phyloP scores from a whole-genome alignment of 92 coral and sea anemone species.

The Phenganax stokvisi region DNA sequence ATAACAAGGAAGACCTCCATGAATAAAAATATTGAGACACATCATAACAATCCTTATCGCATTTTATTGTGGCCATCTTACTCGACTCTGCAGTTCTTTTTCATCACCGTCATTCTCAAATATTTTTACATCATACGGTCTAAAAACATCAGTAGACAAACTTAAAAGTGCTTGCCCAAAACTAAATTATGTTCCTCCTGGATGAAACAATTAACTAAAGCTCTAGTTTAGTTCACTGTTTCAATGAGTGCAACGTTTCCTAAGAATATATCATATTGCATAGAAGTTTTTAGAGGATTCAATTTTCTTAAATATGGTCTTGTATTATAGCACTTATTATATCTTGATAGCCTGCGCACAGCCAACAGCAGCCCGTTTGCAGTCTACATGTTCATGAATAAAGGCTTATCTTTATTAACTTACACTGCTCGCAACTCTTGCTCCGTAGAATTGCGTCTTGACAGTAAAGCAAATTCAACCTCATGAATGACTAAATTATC shows the following conservation, averaged over 20 bases:
- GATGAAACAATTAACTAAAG: too few relatives aligned
- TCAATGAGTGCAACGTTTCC: too few relatives aligned
- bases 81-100: slow-evolving; percentile 18
- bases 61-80: background rate
- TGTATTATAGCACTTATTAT: too few relatives aligned
- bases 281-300: too few relatives aligned
- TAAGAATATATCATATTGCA: too few relatives aligned
- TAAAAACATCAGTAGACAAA: background rate
- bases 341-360: too few relatives aligned
- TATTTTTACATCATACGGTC: slow-evolving; percentile 34
- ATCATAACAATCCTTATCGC: background rate
- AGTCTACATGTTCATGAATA: background rate
- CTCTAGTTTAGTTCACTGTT: too few relatives aligned
- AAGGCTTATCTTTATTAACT: background rate
- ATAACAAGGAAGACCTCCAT: background rate
- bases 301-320: too few relatives aligned
- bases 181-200: background rate
- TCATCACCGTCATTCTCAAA: slow-evolving; percentile 22
- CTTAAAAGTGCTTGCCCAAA: background rate
- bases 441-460: slow-evolving; percentile 22
- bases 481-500: slow-evolving; percentile 33
- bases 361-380: background rate
- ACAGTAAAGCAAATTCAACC: slow-evolving; percentile 23
- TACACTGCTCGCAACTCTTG: slow-evolving; percentile 3
- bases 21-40: background rate